Evolutionary conservation across 2,888 invertebrate species (phyloP).

Genomic region (Ornithoptera priamus): DNA sequence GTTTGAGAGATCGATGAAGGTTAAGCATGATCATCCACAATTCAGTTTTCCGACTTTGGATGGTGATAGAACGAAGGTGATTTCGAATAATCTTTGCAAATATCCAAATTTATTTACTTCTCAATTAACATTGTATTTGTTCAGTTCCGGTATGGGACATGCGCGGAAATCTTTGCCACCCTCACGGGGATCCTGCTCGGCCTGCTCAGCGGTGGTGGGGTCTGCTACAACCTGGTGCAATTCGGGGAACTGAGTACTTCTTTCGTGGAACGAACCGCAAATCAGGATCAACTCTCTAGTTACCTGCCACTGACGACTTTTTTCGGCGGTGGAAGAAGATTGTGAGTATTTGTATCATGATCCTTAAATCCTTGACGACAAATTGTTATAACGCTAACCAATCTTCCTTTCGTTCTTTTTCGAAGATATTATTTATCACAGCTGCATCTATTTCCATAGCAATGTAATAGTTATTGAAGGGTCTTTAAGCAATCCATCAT

Average conservation of each 20-base stretch:
- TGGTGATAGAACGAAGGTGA: no score
- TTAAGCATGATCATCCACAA: no score
- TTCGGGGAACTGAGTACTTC: slow-evolving; percentile 82
- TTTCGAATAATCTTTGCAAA: no score
- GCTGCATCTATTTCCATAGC: no score
- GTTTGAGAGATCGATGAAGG: no score
- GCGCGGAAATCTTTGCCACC: slow-evolving; percentile 58
- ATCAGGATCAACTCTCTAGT: slow-evolving; percentile 53
- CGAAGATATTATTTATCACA: no score
- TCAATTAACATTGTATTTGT: slow-evolving; percentile 5
- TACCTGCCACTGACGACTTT: slow-evolving; percentile 54
- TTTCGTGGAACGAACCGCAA: slow-evolving; percentile 75
- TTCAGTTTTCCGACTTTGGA: no score
- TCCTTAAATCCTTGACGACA: no score
- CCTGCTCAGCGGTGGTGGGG: slow-evolving; percentile 64
- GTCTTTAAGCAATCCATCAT: no score
- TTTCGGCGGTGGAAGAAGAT: slow-evolving; percentile 63
- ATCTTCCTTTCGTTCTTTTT: slow-evolving; percentile 19
- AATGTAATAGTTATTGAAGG: no score
- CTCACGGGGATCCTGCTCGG: slow-evolving; percentile 56
- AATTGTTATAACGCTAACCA: no score
- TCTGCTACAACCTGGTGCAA: slow-evolving; percentile 80
- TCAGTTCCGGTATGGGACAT: slow-evolving; percentile 67
- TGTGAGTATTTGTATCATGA: slow-evolving; percentile 48
- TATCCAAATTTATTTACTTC: no score